Conservation (phyloP, 2,888 invertebrate genomes). For the Acleris holmiana region DNA sequence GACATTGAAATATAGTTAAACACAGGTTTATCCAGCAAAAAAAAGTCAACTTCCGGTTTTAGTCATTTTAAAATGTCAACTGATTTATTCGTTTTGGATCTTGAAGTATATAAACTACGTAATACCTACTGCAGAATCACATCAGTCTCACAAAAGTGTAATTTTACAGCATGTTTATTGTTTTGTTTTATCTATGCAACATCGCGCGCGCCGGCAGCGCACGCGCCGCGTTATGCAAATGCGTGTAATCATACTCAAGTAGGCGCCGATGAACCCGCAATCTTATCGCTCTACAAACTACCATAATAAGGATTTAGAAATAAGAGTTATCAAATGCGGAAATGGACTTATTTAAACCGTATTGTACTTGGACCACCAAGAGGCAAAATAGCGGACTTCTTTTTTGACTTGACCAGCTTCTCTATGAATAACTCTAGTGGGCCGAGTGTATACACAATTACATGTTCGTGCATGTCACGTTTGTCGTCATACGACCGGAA, state of each 20-base stretch:
- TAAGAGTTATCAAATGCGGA: neutral
- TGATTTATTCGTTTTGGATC: too few species aligned
- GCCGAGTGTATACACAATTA: too few species aligned
- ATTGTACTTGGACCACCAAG: neutral
- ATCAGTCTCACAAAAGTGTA: constrained; percentile 8
- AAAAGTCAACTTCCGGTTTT: too few species aligned
- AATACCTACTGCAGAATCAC: neutral
- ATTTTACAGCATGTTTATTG: constrained; percentile 2
- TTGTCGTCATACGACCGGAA: too few species aligned
- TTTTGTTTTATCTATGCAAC: constrained; percentile 6
- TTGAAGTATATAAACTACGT: too few species aligned
- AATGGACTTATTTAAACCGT: neutral
- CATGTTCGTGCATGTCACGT: too few species aligned
- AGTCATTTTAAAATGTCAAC: too few species aligned
- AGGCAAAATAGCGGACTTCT: too few species aligned
- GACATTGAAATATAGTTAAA: too few species aligned
- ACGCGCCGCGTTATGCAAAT: constrained; percentile 31
- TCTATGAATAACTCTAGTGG: too few species aligned
- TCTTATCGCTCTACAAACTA: constrained; percentile 31
- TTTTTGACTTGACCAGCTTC: too few species aligned
- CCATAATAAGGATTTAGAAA: constrained; percentile 3
- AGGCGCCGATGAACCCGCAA: constrained; percentile 25
- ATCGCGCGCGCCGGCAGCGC: constrained; percentile 13
- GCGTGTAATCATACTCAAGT: constrained; percentile 24
- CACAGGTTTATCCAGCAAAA: too few species aligned